Evolutionary conservation across 2,888 invertebrate genomes (phyloP), one percentile per base, ranked within the genome.

Genomic region (Polymixis flavicincta): DNA sequence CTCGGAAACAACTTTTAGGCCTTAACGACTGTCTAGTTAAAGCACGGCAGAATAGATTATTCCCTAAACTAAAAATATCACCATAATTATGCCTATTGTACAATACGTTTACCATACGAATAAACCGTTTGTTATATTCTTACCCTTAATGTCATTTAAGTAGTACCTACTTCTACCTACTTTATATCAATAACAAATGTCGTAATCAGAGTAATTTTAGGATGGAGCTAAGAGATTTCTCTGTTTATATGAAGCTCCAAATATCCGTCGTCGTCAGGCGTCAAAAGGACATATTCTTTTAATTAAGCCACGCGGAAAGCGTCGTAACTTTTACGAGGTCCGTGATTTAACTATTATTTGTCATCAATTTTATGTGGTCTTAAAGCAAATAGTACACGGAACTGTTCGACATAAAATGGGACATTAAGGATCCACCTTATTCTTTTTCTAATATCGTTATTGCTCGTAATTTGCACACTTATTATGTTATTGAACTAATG

Each of bases 311-410:
- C 92, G 93, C 95, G 92, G 93, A 95, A 94, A 94, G 93, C 91
- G 90, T 95, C 96, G 94, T 96, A 95, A 96, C 93, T 92, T 95
- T 96, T 95, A 96, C 94, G 96, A 95, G 90, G 89, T 90, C 92
- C 89, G 92, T 95, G 96, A 96, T 96, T 96, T 96, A 95, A 96
- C 95, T 96, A 96, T 96, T 96, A 96, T 96, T 96, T 96, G 96
- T 96, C 96, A 95, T 96, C 94, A 96, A 96, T 95, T 96, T 96
- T 94, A 96, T 95, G 95, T 91, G 92, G 91, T 89, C 93, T 92
- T 95, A 94, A 95, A 95, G 93, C 92, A 95, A 95, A 95, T 94
- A 89, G 89, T 92, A 90, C 86, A 87, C 84, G 88, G 87, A 89
- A 89, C 87, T 89, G 89, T 92, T 89, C 45, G 82, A 84, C 90